Evolutionary conservation across 1,140 invertebrate genomes (phyloP).

Genomic region (Drosophila leontia): DNA sequence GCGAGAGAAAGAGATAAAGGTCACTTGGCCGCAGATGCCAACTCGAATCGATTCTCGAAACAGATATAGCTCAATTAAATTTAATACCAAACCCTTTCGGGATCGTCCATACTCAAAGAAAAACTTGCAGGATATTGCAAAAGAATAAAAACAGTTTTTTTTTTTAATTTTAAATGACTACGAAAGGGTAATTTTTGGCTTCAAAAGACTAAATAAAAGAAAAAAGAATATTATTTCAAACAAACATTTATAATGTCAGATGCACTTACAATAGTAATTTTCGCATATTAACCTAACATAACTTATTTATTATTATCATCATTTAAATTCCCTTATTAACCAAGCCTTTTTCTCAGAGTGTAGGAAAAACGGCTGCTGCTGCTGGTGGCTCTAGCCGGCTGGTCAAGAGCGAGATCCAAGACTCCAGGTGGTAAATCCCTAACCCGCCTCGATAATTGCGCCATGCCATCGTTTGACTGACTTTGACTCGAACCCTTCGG

Average conservation of each 20-base stretch:
- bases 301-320: neutral
- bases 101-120: neutral
- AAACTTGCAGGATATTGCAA: neutral
- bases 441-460: conserved; percentile 71
- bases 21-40: conserved; percentile 38
- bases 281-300: no score
- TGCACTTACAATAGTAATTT: no score
- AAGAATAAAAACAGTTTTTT: no score
- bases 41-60: conserved; percentile 35
- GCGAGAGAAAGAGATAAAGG: conserved; percentile 2
- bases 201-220: neutral
- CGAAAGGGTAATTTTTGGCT: neutral
- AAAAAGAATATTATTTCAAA: no score
- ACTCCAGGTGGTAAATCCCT: conserved; percentile 77
- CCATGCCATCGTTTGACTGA: conserved; percentile 68
- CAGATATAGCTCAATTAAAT: conserved; percentile 51
- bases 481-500: conserved; percentile 74
- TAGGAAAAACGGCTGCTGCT: conserved; percentile 47
- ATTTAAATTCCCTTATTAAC: neutral
- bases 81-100: conserved; percentile 36
- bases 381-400: conserved; percentile 41
- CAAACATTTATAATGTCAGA: no score
- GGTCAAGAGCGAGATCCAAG: conserved; percentile 50
- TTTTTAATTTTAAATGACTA: neutral
- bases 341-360: conserved; percentile 16